These are phyloP conservation scores for Acleris emargana DNA, from an alignment of 2,888 invertebrate species.

Conservation along the genomic window DNA sequence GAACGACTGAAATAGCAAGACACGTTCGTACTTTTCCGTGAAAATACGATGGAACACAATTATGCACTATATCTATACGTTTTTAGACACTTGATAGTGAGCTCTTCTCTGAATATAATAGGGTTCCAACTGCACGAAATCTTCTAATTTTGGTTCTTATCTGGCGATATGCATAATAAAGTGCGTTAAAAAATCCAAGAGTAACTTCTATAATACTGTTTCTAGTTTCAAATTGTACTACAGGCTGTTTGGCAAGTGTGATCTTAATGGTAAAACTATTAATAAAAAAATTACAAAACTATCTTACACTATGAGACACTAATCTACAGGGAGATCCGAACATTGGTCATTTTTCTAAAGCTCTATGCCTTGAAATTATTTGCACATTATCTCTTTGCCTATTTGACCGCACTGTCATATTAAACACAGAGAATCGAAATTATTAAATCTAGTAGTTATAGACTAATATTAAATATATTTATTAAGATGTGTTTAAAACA, in stretches of 20 bases:
- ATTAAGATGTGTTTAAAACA: no score
- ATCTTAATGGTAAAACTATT: slow-evolving; percentile 28
- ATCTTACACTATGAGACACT: slow-evolving; percentile 27
- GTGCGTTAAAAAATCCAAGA: slow-evolving; percentile 11
- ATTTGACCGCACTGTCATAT: no score
- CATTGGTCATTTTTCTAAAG: slow-evolving; percentile 33
- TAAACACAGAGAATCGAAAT: no score
- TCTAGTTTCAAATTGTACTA: slow-evolving; percentile 38
- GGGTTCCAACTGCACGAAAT: no score
- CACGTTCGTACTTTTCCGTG: no score
- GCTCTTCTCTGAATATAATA: no score
- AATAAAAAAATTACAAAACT: slow-evolving; percentile 36
- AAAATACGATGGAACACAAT: no score
- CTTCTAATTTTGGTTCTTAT: neutral
- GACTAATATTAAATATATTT: no score
- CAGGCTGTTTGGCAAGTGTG: slow-evolving; percentile 28
- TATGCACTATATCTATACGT: no score
- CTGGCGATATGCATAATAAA: neutral
- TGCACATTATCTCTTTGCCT: neutral
- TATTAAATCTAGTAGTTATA: no score
- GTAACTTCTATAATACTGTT: slow-evolving; percentile 39
- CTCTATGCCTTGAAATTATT: slow-evolving; percentile 23
- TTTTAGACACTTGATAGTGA: no score
- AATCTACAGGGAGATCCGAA: slow-evolving; percentile 25
- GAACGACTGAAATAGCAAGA: no score